These are phyloP conservation scores for Drosophila cracens DNA, from an alignment of 2,888 invertebrate genomes.

Conservation along the genomic window DNA sequence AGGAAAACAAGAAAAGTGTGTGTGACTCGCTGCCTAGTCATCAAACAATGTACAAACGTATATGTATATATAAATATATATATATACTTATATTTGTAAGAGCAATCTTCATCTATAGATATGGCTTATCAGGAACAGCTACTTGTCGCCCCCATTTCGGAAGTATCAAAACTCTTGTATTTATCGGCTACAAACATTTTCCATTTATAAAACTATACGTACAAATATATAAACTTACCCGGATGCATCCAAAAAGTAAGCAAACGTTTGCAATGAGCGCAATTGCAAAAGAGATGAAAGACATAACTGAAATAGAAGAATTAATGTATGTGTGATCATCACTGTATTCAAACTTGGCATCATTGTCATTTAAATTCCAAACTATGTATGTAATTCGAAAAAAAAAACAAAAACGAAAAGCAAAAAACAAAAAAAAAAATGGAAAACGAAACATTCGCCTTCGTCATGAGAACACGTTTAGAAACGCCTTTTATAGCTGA, in stretches of 20 bases:
- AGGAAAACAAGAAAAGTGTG: background rate
- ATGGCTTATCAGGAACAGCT: conserved; percentile 16
- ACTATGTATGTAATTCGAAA: conserved; percentile 35
- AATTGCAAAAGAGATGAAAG: conserved; percentile 62
- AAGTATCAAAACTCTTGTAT: background rate
- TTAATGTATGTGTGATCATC: conserved; percentile 29
- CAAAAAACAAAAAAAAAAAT: conserved; percentile 23
- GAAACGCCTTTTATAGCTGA: conserved; percentile 34
- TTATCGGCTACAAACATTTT: background rate
- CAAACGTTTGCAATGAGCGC: conserved; percentile 58
- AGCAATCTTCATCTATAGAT: conserved; percentile 10
- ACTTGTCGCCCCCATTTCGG: background rate
- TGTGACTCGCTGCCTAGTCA: background rate
- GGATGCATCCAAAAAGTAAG: conserved; percentile 62
- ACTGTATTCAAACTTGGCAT: conserved; percentile 54
- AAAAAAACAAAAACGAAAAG: conserved; percentile 24
- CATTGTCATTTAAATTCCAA: conserved; percentile 45
- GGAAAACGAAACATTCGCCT: conserved; percentile 7
- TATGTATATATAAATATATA: background rate
- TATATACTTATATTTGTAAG: background rate
- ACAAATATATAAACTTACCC: conserved; percentile 49
- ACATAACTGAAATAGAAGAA: conserved; percentile 51
- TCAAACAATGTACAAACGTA: background rate
- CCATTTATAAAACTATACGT: background rate
- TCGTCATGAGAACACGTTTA: conserved; percentile 55